Evolutionary conservation across 2,113 vertebrate species (phyloP).

Genomic region (rabbit (Oryctolagus cuniculus)): DNA sequence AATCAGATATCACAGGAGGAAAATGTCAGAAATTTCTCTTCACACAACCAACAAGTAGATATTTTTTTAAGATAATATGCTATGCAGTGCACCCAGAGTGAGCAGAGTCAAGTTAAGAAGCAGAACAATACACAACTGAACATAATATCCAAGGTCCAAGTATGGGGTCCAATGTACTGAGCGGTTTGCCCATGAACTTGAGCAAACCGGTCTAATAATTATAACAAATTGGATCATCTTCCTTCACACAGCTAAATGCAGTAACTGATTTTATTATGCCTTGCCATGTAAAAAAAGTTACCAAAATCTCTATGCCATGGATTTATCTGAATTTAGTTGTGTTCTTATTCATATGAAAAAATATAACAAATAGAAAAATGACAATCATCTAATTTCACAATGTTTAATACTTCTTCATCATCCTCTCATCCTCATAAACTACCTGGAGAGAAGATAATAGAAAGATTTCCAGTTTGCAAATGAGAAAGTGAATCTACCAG

Average conservation of each 20-base stretch:
- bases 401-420: neutral
- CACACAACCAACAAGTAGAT: neutral
- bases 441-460: neutral
- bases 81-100: rapidly evolving
- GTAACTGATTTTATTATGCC: neutral
- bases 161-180: rapidly evolving
- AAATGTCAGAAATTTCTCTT: neutral
- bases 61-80: neutral
- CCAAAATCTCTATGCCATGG: neutral
- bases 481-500: neutral
- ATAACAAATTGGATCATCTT: neutral
- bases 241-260: neutral
- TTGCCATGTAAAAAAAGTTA: neutral
- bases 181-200: neutral
- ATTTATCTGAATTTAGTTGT: conserved; percentile 35
- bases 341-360: conserved; percentile 38
- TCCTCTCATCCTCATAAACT: neutral
- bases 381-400: neutral
- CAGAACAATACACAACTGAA: neutral
- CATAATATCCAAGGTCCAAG: neutral
- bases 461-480: neutral
- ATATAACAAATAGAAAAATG: neutral
- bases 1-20: neutral
- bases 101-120: neutral
- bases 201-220: neutral